These are phyloP conservation scores for Molanna angustata DNA, from an alignment of 2,888 invertebrate genomes.

Conservation along the genomic window DNA sequence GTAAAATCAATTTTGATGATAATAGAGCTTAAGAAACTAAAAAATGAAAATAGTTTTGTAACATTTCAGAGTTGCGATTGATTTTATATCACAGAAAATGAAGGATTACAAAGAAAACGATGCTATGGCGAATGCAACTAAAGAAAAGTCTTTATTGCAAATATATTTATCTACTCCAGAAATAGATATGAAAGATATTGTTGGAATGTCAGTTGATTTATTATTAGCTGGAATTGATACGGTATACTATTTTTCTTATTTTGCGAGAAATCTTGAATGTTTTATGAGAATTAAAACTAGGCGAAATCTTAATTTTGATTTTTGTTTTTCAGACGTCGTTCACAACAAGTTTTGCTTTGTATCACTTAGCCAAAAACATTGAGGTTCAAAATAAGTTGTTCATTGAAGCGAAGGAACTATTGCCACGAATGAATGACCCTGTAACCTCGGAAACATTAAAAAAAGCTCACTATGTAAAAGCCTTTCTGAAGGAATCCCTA, in stretches of 20 bases:
- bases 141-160: constrained; percentile 56
- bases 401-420: constrained; percentile 58
- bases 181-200: constrained; percentile 73
- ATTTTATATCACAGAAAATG: constrained; percentile 60
- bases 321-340: constrained; percentile 74
- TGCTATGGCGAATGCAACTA: constrained; percentile 24
- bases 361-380: constrained; percentile 72
- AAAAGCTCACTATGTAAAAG: constrained; percentile 70
- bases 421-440: constrained; percentile 51
- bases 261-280: too few species aligned
- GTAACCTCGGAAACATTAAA: constrained; percentile 57
- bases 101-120: constrained; percentile 37
- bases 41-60: background rate
- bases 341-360: constrained; percentile 72
- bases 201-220: constrained; percentile 81
- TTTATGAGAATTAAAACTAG: background rate
- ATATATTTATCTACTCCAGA: constrained; percentile 67
- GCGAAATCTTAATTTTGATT: too few species aligned
- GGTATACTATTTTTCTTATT: constrained; percentile 44
- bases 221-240: constrained; percentile 86
- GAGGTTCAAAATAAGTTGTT: constrained; percentile 65
- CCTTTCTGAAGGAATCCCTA: constrained; percentile 80
- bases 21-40: background rate
- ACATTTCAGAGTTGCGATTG: constrained; percentile 58
- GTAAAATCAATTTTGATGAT: background rate